Conservation (phyloP, 2,797 vertebrate genomes). For the Pogonophryne albipinna region DNA sequence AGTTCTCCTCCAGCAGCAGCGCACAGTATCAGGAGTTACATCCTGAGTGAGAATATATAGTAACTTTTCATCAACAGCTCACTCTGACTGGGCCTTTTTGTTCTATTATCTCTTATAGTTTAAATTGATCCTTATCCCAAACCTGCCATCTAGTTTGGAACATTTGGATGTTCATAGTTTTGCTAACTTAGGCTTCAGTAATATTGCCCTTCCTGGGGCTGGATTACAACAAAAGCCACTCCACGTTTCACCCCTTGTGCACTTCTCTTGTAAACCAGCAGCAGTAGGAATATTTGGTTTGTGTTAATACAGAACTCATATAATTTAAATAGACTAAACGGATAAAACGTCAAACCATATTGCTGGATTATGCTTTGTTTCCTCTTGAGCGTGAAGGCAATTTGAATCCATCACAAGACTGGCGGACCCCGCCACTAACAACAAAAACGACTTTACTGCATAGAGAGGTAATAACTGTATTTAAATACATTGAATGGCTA, state of each 20-base stretch:
- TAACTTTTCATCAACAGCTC: background rate
- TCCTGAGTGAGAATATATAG: background rate
- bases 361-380: background rate
- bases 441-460: background rate
- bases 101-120: background rate
- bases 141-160: background rate
- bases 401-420: background rate
- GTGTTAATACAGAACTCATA: background rate
- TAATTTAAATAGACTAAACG: background rate
- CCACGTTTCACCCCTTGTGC: no score
- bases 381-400: background rate
- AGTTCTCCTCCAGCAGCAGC: background rate
- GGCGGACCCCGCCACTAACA: background rate
- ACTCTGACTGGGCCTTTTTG: background rate
- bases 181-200: no score
- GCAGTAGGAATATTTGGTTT: background rate
- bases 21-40: background rate
- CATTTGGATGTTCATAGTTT: background rate
- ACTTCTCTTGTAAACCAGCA: no score
- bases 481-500: background rate
- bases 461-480: background rate
- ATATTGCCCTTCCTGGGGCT: background rate
- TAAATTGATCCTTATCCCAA: no score
- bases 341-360: conserved; percentile 9
- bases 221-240: background rate